Evolutionary conservation across 2,113 vertebrate species (phyloP), one percentile per base, ranked within the genome.

Genomic region (Sitta europaea): DNA sequence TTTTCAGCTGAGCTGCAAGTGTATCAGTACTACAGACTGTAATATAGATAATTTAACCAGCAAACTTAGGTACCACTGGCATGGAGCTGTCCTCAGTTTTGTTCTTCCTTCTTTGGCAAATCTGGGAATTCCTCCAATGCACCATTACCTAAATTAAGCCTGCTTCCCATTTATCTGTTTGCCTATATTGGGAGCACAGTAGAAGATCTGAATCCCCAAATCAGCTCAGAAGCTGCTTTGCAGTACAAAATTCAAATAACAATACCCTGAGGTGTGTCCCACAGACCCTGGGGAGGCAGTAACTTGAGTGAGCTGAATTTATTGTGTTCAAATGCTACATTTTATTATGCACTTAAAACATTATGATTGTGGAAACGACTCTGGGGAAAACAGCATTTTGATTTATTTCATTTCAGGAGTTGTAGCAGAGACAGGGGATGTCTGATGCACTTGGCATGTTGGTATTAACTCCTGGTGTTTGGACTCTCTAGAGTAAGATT

Each of bases 71-170:
- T 83, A 50, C 21, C 28, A 10, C 20, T 57, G 28, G 48, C 54
- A 24, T 14, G 50, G 42, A 78, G 45, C 54, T 83, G 47, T 17
- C 24, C 48, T 76, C 86, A 40, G 12, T 90, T 81, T 67, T 57
- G 29, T 23, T 74, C 29, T 80, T 91, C 82, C 47, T 94, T 86
- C 45, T 73, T 3, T 45, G 47, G 72, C 35, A 74, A 81, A 67
- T 50, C 59, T 95, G 76, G 89, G 90, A 94, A 55, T 92, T 88
- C 66, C 86, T 94, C 59, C 87, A 91, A 14, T 47, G 35, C 42
- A 29, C 3, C 0, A 0, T 70, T 59, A 53, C 47, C 66, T 72
- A 35, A 86, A 68, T 86, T 33, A 58, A 5, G 12, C 61, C 54
- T 68, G 62, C 45, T 59, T 68, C 38, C 72, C 28, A 16, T 59